These are phyloP conservation scores for Trachops cirrhosus DNA, from an alignment of 2,797 vertebrate genomes.

Conservation along the genomic window DNA sequence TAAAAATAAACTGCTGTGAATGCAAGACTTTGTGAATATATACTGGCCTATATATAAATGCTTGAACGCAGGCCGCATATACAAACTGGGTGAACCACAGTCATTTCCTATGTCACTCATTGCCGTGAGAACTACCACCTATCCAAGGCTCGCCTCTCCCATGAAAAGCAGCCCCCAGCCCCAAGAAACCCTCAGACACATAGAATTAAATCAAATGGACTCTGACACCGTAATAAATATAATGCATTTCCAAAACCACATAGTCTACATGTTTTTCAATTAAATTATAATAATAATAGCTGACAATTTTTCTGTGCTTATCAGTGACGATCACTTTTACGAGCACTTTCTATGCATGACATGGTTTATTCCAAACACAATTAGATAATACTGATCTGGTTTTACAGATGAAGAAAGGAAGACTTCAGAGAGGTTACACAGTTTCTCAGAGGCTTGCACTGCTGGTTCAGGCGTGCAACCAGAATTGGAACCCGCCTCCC, in stretches of 20 bases:
- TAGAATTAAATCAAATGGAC: neutral
- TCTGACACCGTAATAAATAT: neutral
- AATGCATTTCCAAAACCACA: neutral
- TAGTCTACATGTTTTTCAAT: constrained; percentile 1
- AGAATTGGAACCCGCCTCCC: neutral
- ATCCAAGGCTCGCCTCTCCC: neutral
- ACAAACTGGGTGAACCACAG: constrained; percentile 40
- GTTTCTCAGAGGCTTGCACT: neutral
- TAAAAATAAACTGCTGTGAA: constrained; percentile 26
- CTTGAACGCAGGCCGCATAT: constrained; percentile 8
- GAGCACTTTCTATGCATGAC: neutral
- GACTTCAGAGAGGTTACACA: neutral
- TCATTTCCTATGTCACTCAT: constrained; percentile 18
- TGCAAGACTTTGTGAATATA: neutral
- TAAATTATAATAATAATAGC: constrained; percentile 1
- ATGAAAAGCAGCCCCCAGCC: neutral
- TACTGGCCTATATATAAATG: neutral
- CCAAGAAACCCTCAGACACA: neutral
- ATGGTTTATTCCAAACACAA: constrained; percentile 10
- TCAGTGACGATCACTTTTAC: constrained; percentile 20
- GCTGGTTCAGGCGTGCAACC: neutral
- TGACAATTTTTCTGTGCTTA: neutral
- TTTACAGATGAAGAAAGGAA: constrained; percentile 22
- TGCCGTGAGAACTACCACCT: constrained; percentile 7
- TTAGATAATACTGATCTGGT: neutral